phyloP scores from a whole-genome alignment of 2,113 vertebrate genomes.

The Pseudorectes ferrugineus region DNA sequence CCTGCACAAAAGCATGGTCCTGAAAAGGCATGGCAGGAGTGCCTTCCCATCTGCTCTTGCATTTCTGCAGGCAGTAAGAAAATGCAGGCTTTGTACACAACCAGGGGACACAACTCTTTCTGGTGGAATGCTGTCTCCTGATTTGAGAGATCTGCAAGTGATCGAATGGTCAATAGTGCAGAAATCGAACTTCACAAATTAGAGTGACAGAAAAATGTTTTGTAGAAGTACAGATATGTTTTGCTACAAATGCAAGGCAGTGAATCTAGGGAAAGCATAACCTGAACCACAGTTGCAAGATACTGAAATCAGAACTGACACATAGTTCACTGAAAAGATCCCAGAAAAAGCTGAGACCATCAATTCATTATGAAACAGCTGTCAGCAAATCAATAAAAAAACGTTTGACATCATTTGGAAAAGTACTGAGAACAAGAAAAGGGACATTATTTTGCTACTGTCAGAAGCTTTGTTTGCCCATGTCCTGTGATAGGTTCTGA shows the following conservation, averaged over 20 bases:
- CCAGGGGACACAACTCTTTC: neutral
- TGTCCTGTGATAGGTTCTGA: neutral
- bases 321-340: neutral
- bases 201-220: neutral
- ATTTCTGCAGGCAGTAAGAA: neutral
- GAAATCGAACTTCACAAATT: neutral
- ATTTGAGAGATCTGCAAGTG: neutral
- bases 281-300: neutral
- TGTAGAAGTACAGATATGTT: rapidly evolving
- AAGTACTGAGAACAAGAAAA: neutral
- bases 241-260: neutral
- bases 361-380: neutral
- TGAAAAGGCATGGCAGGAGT: neutral
- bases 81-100: neutral
- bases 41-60: neutral
- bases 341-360: neutral
- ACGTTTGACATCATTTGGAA: neutral
- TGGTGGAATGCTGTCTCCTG: neutral
- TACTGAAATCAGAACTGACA: neutral
- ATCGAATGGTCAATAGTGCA: rapidly evolving
- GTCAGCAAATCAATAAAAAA: neutral
- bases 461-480: neutral
- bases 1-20: neutral
- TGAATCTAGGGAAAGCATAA: neutral
- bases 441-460: neutral